Percentiles rank a stretch among this genome's conserved stretches.
These are phyloP conservation scores for Hydra vulgaris DNA, from an alignment of 30 jellyfish, hydroid and myxozoan genomes.

Conservation along the genomic window DNA sequence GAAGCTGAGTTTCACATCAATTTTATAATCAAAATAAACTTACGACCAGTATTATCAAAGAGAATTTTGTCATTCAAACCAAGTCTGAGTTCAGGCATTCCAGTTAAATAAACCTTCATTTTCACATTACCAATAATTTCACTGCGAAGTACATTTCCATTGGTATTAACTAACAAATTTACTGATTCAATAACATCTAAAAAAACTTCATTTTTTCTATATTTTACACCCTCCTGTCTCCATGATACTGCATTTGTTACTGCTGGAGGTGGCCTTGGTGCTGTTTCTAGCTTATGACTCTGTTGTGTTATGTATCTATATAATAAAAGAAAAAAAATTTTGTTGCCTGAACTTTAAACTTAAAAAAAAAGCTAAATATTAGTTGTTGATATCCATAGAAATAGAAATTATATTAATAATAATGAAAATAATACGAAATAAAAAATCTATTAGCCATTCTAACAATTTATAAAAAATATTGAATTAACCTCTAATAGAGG, in stretches of 20 bases:
- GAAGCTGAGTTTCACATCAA: neutral
- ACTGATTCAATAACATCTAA: constrained; percentile 99
- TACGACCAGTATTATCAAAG: constrained; percentile 95
- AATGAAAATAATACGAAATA: too few species aligned
- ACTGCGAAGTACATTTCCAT: constrained; percentile 90
- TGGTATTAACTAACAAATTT: constrained; percentile 59
- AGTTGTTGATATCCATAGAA: too few species aligned
- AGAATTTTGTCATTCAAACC: constrained; percentile 90
- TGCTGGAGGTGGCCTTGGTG: constrained; percentile 99
- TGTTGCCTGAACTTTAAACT: too few species aligned
- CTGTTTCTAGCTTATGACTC: constrained; percentile 88
- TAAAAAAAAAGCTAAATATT: too few species aligned
- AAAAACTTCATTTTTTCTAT: constrained; percentile 90
- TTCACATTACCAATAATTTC: constrained; percentile 94
- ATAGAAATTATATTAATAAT: too few species aligned
- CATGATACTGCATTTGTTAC: constrained; percentile 97
- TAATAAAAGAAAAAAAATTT: too few species aligned
- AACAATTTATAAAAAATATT: too few species aligned
- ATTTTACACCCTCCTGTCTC: constrained; percentile 86
- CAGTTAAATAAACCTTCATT: constrained; percentile 82
- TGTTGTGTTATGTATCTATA: constrained; percentile 92
- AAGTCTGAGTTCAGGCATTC: constrained; percentile 98
- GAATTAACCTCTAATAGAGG: too few species aligned
- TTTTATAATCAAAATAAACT: neutral
- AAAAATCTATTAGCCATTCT: too few species aligned